A percentile compares a stretch with the other conserved stretches of the same genome.
Evolutionary conservation across 2,797 vertebrate genomes (phyloP).

Genomic region (Enteromius thamalakanensis): DNA sequence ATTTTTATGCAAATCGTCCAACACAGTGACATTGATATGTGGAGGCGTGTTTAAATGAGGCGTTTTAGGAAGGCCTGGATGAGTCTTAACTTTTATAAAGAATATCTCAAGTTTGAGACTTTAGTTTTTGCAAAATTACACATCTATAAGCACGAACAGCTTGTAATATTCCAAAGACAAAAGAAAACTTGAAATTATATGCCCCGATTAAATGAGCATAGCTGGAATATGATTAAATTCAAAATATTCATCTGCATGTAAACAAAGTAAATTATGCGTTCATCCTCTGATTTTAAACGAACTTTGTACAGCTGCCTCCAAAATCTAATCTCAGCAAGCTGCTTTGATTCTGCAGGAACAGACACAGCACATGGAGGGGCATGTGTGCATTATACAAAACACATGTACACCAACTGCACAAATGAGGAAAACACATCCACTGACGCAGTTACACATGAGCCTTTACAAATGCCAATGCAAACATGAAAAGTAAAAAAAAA

Average conservation of each 20-base stretch:
- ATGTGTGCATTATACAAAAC: conserved; percentile 31
- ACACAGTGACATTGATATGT: too few relatives aligned
- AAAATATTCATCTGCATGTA: background rate
- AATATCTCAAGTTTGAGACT: too few relatives aligned
- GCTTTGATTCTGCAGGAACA: conserved; percentile 32
- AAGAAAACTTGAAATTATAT: too few relatives aligned
- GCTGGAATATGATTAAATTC: background rate
- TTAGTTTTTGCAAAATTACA: too few relatives aligned
- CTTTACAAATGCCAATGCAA: background rate
- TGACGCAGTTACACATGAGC: background rate
- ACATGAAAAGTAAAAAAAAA: background rate
- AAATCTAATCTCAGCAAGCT: conserved; percentile 46
- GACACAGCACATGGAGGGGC: conserved; percentile 29
- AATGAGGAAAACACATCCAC: background rate
- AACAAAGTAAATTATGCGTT: conserved; percentile 10
- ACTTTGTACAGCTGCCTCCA: conserved; percentile 23
- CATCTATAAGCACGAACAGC: too few relatives aligned
- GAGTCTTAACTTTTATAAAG: too few relatives aligned
- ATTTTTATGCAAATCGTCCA: too few relatives aligned
- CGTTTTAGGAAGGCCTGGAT: too few relatives aligned
- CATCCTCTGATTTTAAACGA: conserved; percentile 16
- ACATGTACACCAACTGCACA: conserved; percentile 30
- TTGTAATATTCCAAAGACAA: too few relatives aligned
- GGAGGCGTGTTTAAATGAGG: too few relatives aligned
- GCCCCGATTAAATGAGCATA: too few relatives aligned